These are phyloP conservation scores for Lepidothrix coronata DNA, from an alignment of 2,113 vertebrate species.

Conservation along the genomic window DNA sequence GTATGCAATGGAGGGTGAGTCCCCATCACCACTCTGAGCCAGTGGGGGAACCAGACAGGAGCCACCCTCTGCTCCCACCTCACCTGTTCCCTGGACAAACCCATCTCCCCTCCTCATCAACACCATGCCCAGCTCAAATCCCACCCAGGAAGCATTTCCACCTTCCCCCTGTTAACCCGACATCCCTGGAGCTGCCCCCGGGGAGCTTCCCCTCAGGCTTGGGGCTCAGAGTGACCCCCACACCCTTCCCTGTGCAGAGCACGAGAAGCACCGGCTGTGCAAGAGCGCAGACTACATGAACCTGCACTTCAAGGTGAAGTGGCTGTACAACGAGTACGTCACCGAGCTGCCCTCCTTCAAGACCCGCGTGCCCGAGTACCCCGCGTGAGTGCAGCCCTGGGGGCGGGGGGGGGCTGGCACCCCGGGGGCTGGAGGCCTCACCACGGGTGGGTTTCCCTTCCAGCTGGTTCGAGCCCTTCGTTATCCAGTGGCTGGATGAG, in stretches of 20 bases:
- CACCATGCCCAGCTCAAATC: not conserved
- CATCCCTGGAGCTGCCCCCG: not conserved
- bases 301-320: slow-evolving; percentile 99
- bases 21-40: fast-evolving
- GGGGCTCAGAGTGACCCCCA: not conserved
- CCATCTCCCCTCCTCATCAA: not conserved
- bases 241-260: slow-evolving; percentile 71
- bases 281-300: slow-evolving; percentile 99
- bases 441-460: fast-evolving
- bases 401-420: fast-evolving
- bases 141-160: not conserved
- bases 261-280: slow-evolving; percentile 95
- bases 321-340: slow-evolving; percentile 98
- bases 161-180: not conserved
- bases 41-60: not conserved
- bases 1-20: slow-evolving; percentile 97
- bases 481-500: slow-evolving; percentile 98
- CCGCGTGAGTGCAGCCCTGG: slow-evolving; percentile 83
- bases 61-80: not conserved
- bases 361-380: slow-evolving; percentile 94
- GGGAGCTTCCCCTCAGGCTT: fast-evolving
- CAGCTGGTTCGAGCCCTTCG: slow-evolving; percentile 98
- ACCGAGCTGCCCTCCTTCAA: slow-evolving; percentile 94
- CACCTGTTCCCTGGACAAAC: not conserved
- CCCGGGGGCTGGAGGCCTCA: not conserved